These are phyloP conservation scores for Synanthedon tipuliformis DNA, from an alignment of 2,888 invertebrate genomes.

Conservation along the genomic window DNA sequence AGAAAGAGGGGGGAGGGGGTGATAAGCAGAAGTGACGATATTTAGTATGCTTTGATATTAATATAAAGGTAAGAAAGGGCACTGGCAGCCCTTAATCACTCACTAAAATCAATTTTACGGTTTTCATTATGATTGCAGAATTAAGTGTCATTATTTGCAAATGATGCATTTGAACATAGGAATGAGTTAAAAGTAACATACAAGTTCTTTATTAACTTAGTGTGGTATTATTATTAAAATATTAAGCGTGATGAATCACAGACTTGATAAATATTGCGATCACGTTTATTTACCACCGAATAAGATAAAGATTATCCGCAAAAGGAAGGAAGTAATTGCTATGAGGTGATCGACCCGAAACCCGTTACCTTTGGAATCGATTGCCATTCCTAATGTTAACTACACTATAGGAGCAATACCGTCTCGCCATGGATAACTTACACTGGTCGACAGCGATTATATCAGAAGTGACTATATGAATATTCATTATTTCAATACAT, in stretches of 20 bases:
- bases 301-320: conserved; percentile 47
- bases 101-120: no score
- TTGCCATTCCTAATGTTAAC: not conserved
- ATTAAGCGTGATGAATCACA: not conserved
- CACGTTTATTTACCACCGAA: conserved; percentile 5
- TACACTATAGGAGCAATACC: not conserved
- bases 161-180: no score
- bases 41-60: no score
- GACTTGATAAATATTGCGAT: not conserved
- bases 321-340: conserved; percentile 64
- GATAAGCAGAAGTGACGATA: no score
- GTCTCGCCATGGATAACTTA: conserved; percentile 6
- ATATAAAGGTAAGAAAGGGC: no score
- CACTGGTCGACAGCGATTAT: conserved; percentile 35
- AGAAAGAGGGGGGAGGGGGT: no score
- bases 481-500: conserved; percentile 36
- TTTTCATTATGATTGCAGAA: no score
- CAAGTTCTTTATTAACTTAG: no score
- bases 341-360: conserved; percentile 58
- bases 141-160: no score
- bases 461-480: conserved; percentile 39
- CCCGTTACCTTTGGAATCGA: conserved; percentile 39
- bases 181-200: no score
- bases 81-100: no score
- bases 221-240: no score